A percentile compares a stretch with the other conserved stretches of the same genome.
These are phyloP conservation scores for Drosophila flavopinicola DNA, from an alignment of 2,888 invertebrate genomes.

Conservation along the genomic window DNA sequence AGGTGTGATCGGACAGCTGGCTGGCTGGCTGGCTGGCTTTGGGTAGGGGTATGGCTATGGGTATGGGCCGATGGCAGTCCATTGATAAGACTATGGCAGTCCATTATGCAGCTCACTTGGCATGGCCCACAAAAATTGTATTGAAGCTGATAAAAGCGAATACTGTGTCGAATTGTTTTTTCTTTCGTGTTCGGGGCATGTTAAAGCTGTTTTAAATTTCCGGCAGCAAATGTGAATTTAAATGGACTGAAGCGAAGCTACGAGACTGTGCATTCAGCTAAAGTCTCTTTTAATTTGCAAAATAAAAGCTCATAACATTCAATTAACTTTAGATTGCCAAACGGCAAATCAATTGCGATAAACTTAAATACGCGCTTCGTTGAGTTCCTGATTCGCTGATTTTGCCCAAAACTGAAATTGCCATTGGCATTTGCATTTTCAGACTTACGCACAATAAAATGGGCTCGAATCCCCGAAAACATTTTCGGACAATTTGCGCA, in stretches of 20 bases:
- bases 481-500: conserved; percentile 51
- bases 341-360: conserved; percentile 35
- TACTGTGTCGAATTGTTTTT: conserved; percentile 31
- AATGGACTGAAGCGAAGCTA: background rate
- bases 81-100: conserved; percentile 72
- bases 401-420: conserved; percentile 37
- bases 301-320: conserved; percentile 14
- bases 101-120: conserved; percentile 73
- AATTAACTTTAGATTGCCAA: conserved; percentile 37
- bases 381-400: conserved; percentile 46
- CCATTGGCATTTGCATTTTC: conserved; percentile 39
- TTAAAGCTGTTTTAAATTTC: conserved; percentile 20
- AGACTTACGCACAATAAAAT: conserved; percentile 34
- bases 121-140: conserved; percentile 45
- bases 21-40: background rate
- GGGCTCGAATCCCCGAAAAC: conserved; percentile 12
- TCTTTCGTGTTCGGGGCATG: background rate
- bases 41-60: no score
- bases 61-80: conserved; percentile 56
- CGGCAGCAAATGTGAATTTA: background rate
- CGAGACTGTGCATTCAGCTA: background rate
- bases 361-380: conserved; percentile 45
- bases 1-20: conserved; percentile 10
- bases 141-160: conserved; percentile 47
- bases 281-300: background rate